phyloP scores from a whole-genome alignment of 64 coral and sea anemone genomes.

The Trachythela sp. region DNA sequence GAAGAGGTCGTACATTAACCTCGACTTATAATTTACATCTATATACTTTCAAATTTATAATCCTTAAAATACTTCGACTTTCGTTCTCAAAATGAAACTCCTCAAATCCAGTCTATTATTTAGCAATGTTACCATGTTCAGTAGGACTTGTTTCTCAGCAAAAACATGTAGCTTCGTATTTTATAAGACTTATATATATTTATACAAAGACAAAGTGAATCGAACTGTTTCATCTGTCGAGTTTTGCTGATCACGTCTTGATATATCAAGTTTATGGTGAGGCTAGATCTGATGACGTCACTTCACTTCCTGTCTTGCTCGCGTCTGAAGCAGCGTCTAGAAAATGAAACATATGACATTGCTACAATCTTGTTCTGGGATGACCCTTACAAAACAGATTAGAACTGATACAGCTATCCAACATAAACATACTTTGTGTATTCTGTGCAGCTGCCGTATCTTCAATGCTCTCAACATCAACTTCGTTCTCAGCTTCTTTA shows the following conservation, averaged over 20 bases:
- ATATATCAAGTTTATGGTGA: neutral
- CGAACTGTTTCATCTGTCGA: neutral
- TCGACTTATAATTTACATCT: too few species aligned
- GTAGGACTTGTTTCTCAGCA: too few species aligned
- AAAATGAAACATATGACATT: neutral
- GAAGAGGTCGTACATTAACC: too few species aligned
- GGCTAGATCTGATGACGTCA: neutral
- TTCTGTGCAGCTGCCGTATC: neutral
- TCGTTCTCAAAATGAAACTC: too few species aligned
- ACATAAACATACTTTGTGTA: neutral
- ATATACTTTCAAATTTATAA: too few species aligned
- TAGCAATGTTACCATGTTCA: too few species aligned
- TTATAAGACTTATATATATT: too few species aligned
- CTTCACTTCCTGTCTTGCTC: neutral
- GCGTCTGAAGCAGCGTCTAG: neutral
- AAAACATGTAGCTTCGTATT: too few species aligned
- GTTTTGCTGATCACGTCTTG: neutral
- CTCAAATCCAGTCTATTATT: too few species aligned
- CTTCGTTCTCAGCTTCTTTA: neutral
- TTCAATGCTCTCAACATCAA: constrained; percentile 1
- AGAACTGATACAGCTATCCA: neutral
- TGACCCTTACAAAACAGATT: neutral
- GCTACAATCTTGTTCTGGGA: neutral
- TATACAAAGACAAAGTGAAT: neutral
- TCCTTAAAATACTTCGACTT: too few species aligned